These are phyloP conservation scores for Ahaetulla prasina DNA, from an alignment of 2,113 vertebrate genomes.

Conservation along the genomic window DNA sequence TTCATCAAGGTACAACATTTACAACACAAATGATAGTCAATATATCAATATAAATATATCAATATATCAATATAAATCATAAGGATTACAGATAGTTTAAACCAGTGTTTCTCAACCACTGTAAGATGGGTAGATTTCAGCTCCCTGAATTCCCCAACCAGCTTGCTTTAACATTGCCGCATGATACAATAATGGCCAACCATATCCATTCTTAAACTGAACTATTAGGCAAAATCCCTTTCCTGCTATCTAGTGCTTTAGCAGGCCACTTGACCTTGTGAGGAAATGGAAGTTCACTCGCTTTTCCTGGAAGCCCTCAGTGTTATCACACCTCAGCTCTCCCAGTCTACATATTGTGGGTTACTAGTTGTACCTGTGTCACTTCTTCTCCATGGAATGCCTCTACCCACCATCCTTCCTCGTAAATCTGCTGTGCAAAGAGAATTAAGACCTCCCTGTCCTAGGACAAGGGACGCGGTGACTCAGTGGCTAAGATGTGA, in stretches of 20 bases:
- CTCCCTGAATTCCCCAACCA: background rate
- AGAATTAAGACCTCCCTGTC: background rate
- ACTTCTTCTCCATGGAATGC: background rate
- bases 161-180: background rate
- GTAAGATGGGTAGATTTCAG: background rate
- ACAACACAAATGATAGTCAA: too few relatives aligned
- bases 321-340: background rate
- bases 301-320: background rate
- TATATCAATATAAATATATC: too few relatives aligned
- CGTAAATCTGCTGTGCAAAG: background rate
- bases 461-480: background rate
- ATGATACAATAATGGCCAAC: background rate
- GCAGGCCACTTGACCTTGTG: background rate
- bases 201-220: background rate
- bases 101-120: background rate
- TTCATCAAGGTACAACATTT: too few relatives aligned
- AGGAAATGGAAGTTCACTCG: background rate
- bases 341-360: background rate
- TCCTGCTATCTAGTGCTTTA: background rate
- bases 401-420: background rate
- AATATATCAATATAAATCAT: too few relatives aligned
- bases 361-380: background rate
- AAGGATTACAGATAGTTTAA: too few relatives aligned
- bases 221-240: background rate
- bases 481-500: too few relatives aligned